Percentiles rank a stretch among this genome's conserved stretches.
Evolutionary conservation across 2,113 vertebrate species (phyloP).

Genomic region (Anseranas semipalmata): DNA sequence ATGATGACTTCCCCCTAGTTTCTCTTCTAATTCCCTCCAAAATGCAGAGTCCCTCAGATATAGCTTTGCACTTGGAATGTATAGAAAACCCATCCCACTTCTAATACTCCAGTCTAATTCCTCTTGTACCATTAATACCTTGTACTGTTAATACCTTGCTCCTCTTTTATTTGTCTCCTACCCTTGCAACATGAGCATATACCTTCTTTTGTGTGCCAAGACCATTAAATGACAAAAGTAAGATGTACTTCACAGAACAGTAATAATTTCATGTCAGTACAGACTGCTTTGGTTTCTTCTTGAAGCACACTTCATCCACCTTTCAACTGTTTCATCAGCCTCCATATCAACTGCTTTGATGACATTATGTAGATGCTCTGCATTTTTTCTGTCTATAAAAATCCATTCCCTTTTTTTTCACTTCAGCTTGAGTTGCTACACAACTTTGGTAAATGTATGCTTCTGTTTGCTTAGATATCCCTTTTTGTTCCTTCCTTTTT

Average conservation of each 20-base stretch:
- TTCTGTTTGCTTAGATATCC: not conserved
- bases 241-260: not conserved
- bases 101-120: not conserved
- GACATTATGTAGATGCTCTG: fast-evolving
- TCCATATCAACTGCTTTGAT: not conserved
- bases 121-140: not conserved
- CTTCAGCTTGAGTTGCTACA: not conserved
- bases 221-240: not conserved
- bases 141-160: not conserved
- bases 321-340: not conserved
- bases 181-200: not conserved
- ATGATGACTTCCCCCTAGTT: not conserved
- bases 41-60: not conserved
- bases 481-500: not conserved
- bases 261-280: not conserved
- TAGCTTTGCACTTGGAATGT: not conserved
- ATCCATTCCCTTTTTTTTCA: not conserved
- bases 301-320: not conserved
- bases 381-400: not conserved
- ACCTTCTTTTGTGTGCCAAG: not conserved
- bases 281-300: not conserved
- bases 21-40: not conserved
- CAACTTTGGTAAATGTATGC: not conserved
- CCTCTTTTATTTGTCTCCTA: not conserved
- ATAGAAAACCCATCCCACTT: not conserved